phyloP scores from a whole-genome alignment of 2,888 invertebrate species.

The Lasioglossum lativentre region DNA sequence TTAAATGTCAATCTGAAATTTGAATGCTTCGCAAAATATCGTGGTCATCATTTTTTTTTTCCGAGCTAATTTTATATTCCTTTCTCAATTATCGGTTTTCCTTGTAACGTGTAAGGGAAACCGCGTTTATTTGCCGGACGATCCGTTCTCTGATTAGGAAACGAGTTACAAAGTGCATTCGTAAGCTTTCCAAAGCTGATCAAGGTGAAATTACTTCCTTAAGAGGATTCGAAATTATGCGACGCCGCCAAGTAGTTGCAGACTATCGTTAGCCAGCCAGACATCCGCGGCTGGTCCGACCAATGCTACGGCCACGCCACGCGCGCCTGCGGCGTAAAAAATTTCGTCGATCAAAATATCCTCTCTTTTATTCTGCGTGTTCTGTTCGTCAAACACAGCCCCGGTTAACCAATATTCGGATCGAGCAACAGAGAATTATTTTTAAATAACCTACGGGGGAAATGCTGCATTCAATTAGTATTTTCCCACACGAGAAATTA shows the following conservation, averaged over 20 bases:
- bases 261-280: conserved; percentile 36
- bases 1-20: neutral
- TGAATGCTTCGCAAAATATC: neutral
- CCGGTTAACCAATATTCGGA: neutral
- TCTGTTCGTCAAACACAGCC: neutral
- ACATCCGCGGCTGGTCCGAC: conserved; percentile 7
- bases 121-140: neutral
- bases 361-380: neutral
- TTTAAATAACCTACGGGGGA: neutral
- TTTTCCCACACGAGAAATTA: conserved; percentile 1
- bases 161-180: neutral
- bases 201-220: neutral
- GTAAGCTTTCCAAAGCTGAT: conserved; percentile 18
- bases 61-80: neutral
- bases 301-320: conserved; percentile 10
- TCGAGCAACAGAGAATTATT: neutral
- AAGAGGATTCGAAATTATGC: conserved; percentile 48
- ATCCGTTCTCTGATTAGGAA: neutral
- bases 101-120: neutral
- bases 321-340: conserved; percentile 5
- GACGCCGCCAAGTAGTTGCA: conserved; percentile 24
- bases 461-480: conserved; percentile 4
- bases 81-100: neutral
- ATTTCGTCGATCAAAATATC: conserved; percentile 2
- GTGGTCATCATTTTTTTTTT: neutral